Conservation (phyloP, 2,113 vertebrate genomes). For the Malaclemys terrapin region DNA sequence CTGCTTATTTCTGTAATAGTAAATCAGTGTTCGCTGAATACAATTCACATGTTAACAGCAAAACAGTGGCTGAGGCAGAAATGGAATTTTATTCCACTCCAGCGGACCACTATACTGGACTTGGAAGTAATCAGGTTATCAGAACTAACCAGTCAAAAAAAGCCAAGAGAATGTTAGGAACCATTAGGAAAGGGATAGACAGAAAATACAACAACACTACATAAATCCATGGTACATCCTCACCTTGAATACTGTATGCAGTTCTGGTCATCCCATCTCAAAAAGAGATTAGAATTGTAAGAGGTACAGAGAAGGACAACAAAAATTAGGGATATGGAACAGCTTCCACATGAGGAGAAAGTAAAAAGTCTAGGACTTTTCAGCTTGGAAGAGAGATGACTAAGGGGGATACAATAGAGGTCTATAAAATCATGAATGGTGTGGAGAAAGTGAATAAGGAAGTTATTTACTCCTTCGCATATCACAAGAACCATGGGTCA, state of each 20-base stretch:
- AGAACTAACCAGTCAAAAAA: background rate
- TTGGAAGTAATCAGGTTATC: background rate
- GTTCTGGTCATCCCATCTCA: background rate
- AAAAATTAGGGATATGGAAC: background rate
- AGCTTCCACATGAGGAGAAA: background rate
- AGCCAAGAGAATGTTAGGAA: background rate
- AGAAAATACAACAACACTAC: background rate
- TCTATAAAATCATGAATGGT: background rate
- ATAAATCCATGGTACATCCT: background rate
- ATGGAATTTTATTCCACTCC: background rate
- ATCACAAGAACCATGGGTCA: background rate
- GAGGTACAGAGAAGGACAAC: background rate
- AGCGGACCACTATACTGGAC: background rate
- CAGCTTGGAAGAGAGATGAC: background rate
- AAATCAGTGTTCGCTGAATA: background rate
- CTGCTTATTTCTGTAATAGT: background rate
- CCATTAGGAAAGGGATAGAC: background rate
- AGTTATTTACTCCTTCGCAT: background rate
- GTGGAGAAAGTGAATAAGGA: background rate
- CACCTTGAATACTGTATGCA: background rate
- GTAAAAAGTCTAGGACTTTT: background rate
- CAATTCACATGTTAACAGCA: background rate
- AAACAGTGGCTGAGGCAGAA: background rate
- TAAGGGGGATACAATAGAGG: background rate
- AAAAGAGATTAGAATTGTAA: background rate